Evolutionary conservation across 2,888 invertebrate genomes (phyloP), one percentile per base, ranked within the genome.

Genomic region (Lithosia quadra): DNA sequence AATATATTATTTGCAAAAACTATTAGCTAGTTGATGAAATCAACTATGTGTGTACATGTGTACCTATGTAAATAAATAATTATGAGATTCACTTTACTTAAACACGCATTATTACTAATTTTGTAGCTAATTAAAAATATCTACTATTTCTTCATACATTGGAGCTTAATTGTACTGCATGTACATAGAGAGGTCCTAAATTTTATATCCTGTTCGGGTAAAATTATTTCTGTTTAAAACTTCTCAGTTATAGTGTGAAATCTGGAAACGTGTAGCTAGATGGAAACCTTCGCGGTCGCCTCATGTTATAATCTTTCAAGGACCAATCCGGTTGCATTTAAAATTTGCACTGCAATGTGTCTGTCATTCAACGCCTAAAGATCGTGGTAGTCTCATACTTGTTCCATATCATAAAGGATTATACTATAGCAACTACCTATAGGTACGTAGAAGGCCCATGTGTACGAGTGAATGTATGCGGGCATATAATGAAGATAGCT

Each of bases 401-500:
- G n/a, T 28, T n/a, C 49, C 9, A 49, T 49, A 43, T 43, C 15
- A 43, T 18, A 49, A n/a, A n/a, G n/a, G 49, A n/a, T n/a, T 13
- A 28, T 28, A 62, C n/a, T 62, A 28, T 13, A 11, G 13, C n/a
- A n/a, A n/a, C 28, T 21, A 28, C 13, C 28, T 7, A 39, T 10
- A n/a, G 49, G 0, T 21, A 49, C 33, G 49, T 49, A 28, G 28
- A 4, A 49, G 62, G 28, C 57, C 39, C 57, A 66, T 66, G 60
- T 60, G 65, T 34, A 36, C 36, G 10, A 61, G 24, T 61, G 53
- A 66, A 66, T 55, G 36, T 60, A 53, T 59, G 62, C 62, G 57
- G 59, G 60, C 43, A 49, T 49, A 18, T 49, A 67, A 53, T 63
- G 58, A 67, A 43, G 57, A 63, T 34, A 62, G 58, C 57, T 63